A percentile compares a stretch with the other conserved stretches of the same genome.
Conservation (phyloP, 2,113 vertebrate genomes). For the Salvator merianae region DNA sequence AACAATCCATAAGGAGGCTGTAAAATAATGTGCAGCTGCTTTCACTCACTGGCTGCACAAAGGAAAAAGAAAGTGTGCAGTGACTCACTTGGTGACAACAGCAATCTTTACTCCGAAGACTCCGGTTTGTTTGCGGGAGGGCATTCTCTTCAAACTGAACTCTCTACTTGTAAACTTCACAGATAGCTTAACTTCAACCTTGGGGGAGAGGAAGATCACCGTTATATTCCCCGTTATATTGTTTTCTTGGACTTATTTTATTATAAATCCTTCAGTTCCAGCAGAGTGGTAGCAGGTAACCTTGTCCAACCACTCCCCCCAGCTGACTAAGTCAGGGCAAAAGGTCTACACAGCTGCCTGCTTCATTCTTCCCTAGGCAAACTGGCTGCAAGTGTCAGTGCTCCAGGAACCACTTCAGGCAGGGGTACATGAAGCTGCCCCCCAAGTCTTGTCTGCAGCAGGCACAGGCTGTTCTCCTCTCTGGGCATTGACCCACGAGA, state of each 20-base stretch:
- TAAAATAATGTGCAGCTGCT: background rate
- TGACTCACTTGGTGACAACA: conserved; percentile 93
- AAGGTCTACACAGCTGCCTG: too few species aligned
- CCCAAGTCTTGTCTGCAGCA: too few species aligned
- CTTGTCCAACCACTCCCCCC: accelerated
- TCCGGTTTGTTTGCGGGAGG: conserved; percentile 90
- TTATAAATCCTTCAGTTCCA: too few species aligned
- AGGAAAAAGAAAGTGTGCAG: accelerated
- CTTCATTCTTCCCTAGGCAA: too few species aligned
- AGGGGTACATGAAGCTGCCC: too few species aligned
- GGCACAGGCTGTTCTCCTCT: too few species aligned
- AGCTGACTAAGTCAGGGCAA: too few species aligned
- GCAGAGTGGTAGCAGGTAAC: too few species aligned
- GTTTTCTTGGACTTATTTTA: too few species aligned
- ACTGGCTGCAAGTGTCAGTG: too few species aligned
- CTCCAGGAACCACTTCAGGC: too few species aligned
- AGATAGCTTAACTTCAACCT: conserved; percentile 96
- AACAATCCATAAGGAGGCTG: background rate
- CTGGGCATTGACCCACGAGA: too few species aligned
- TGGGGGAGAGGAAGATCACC: background rate
- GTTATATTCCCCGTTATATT: background rate
- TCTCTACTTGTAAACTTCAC: conserved; percentile 97
- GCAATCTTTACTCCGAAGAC: conserved; percentile 97
- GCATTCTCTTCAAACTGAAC: conserved; percentile 95
- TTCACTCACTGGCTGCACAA: background rate